phyloP scores from a whole-genome alignment of 2,888 invertebrate species.

The Aromia moschata region DNA sequence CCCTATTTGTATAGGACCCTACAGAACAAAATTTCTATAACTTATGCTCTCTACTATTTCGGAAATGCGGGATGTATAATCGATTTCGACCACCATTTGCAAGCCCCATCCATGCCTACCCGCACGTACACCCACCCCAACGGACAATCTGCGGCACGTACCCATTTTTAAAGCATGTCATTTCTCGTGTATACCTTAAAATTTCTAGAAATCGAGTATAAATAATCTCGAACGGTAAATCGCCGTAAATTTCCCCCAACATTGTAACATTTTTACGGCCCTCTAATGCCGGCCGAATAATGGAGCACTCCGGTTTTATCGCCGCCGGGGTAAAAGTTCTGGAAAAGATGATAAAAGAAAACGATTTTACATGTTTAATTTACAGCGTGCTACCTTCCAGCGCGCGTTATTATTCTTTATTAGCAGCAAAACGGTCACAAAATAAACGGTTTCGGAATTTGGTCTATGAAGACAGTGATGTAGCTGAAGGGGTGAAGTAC shows the following conservation, averaged over 20 bases:
- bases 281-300: constrained; percentile 28
- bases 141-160: neutral
- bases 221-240: constrained; percentile 9
- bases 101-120: neutral
- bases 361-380: constrained; percentile 9
- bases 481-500: too few relatives aligned
- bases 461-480: too few relatives aligned
- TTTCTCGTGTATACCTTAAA: constrained; percentile 5
- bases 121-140: neutral
- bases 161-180: constrained; percentile 7
- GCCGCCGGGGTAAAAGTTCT: constrained; percentile 15
- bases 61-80: too few relatives aligned
- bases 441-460: too few relatives aligned
- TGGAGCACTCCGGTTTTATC: constrained; percentile 21
- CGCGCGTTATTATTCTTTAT: too few relatives aligned
- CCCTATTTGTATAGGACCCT: too few relatives aligned
- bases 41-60: too few relatives aligned
- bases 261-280: constrained; percentile 26
- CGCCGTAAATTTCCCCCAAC: constrained; percentile 25
- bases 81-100: neutral
- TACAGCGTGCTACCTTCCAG: too few relatives aligned
- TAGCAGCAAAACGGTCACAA: too few relatives aligned
- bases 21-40: too few relatives aligned
- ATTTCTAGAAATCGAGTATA: constrained; percentile 18
- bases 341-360: constrained; percentile 18